Evolutionary conservation across 1,140 invertebrate species (phyloP).

Genomic region (Adoxophyes honmai): DNA sequence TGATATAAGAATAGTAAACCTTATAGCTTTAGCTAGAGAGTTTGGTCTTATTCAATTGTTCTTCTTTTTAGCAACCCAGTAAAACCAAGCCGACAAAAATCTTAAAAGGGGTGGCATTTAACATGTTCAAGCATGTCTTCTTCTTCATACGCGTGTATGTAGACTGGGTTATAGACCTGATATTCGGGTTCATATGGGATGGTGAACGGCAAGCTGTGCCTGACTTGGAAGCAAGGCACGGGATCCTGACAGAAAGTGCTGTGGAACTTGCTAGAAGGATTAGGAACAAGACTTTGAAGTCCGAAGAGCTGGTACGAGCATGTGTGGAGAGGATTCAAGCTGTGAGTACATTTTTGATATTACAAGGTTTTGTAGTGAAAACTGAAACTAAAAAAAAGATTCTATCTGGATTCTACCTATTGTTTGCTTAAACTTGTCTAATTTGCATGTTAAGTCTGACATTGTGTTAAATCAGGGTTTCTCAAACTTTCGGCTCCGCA

Average conservation of each 20-base stretch:
- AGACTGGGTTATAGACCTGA: constrained; percentile 52
- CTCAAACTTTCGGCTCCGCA: no score
- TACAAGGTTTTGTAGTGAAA: no score
- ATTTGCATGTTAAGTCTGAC: no score
- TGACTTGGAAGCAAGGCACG: constrained; percentile 75
- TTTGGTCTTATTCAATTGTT: neutral
- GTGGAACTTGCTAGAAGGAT: constrained; percentile 82
- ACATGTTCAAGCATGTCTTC: constrained; percentile 46
- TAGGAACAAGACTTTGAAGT: constrained; percentile 79
- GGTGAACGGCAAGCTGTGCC: constrained; percentile 75
- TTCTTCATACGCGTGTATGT: constrained; percentile 44
- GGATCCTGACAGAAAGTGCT: constrained; percentile 82
- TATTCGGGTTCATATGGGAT: constrained; percentile 77
- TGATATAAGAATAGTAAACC: no score
- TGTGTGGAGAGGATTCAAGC: constrained; percentile 89
- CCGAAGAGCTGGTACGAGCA: constrained; percentile 83
- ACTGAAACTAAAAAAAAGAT: no score
- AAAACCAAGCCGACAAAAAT: constrained; percentile 57
- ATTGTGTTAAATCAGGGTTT: no score
- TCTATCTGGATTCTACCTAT: no score
- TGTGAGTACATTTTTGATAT: constrained; percentile 62
- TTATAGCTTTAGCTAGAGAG: no score
- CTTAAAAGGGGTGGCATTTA: constrained; percentile 43
- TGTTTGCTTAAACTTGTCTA: no score
- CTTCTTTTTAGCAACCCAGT: constrained; percentile 34